phyloP scores from a whole-genome alignment of 1,140 invertebrate genomes.

The Drosophila orosa region DNA sequence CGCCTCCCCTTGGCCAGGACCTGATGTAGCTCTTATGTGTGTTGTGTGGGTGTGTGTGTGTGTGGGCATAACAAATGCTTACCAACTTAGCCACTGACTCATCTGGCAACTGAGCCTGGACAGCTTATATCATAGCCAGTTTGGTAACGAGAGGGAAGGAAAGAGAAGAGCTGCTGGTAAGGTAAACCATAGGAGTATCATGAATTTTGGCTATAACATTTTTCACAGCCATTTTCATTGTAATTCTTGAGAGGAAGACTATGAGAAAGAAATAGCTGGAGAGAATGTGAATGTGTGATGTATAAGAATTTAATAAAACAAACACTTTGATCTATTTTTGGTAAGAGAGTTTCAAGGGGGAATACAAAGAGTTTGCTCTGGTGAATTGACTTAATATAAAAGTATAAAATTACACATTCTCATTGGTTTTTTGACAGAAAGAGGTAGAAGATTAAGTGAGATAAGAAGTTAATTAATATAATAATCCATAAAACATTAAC shows the following conservation, averaged over 20 bases:
- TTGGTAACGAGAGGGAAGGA: not conserved
- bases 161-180: constrained; percentile 23
- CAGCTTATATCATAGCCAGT: constrained; percentile 58
- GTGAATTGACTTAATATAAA: not conserved
- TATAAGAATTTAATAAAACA: constrained; percentile 40
- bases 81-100: constrained; percentile 67
- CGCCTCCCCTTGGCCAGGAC: constrained; percentile 6
- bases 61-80: constrained; percentile 77
- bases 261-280: too few relatives aligned
- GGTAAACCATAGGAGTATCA: constrained; percentile 69
- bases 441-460: not conserved
- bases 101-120: constrained; percentile 68
- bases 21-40: constrained; percentile 9
- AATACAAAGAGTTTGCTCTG: not conserved
- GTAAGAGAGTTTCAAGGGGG: not conserved
- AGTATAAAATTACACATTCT: not conserved
- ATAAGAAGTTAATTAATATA: not conserved
- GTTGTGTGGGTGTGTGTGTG: constrained; percentile 31
- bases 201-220: constrained; percentile 70
- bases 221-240: constrained; percentile 49
- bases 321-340: constrained; percentile 23
- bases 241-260: constrained; percentile 4
- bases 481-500: not conserved
- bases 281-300: constrained; percentile 5
- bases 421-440: not conserved